phyloP scores from a whole-genome alignment of 2,113 vertebrate species.

The Burhinus oedicnemus region DNA sequence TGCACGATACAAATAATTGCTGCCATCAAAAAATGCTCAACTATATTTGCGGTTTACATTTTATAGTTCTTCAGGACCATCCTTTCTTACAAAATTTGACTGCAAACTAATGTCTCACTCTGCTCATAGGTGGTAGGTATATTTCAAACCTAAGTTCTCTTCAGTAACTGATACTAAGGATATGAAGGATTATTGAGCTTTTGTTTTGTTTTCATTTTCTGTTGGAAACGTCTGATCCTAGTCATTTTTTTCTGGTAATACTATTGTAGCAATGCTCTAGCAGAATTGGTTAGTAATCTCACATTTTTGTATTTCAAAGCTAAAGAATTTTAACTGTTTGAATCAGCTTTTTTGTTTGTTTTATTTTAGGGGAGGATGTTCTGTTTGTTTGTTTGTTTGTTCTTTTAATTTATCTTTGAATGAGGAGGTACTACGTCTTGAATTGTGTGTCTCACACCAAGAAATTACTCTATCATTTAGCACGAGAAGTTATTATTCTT shows the following conservation, averaged over 20 bases:
- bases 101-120: neutral
- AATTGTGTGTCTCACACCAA: neutral
- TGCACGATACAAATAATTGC: neutral
- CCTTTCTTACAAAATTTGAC: neutral
- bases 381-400: neutral
- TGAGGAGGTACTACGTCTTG: neutral
- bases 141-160: neutral
- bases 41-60: neutral
- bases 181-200: neutral
- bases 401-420: neutral
- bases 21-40: neutral
- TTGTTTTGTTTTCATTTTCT: neutral
- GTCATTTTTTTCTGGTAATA: neutral
- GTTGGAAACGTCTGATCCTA: neutral
- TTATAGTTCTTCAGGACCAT: neutral
- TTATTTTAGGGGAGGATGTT: neutral
- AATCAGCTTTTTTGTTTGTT: neutral
- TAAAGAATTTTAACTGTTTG: neutral
- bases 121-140: neutral
- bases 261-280: neutral
- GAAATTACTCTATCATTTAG: neutral
- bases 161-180: neutral
- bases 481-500: neutral
- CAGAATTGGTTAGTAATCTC: neutral
- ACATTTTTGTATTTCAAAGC: neutral